A percentile compares a stretch with the other conserved stretches of the same genome.
Conservation (phyloP, 2,888 invertebrate species). For the Orthonevra nobilis region DNA sequence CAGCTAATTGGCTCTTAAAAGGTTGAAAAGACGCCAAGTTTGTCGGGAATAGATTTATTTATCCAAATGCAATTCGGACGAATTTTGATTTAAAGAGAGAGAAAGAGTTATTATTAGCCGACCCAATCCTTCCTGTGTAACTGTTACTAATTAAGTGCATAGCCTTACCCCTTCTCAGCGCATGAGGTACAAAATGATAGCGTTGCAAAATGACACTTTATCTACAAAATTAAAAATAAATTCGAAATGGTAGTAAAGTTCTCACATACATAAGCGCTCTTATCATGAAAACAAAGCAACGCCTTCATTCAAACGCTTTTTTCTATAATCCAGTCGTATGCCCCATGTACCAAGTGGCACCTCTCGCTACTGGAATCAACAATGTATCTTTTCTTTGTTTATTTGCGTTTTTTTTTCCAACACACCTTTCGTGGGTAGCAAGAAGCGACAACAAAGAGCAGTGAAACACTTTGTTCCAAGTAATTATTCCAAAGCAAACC, state of each 20-base stretch:
- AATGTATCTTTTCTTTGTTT: background rate
- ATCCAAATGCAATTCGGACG: no score
- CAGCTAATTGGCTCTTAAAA: no score
- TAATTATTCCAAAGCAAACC: conserved; percentile 68
- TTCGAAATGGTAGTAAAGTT: conserved; percentile 36
- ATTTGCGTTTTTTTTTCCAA: background rate
- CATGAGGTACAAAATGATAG: no score
- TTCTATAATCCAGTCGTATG: background rate
- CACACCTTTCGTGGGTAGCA: background rate
- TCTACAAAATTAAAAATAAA: conserved; percentile 30
- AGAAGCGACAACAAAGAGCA: conserved; percentile 48
- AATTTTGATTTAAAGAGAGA: no score
- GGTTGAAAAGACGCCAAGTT: no score
- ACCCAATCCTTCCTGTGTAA: no score
- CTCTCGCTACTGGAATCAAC: background rate
- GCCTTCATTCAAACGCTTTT: conserved; percentile 66
- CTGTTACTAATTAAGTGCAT: no score
- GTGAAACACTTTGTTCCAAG: conserved; percentile 71
- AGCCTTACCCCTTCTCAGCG: no score
- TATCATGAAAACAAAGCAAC: conserved; percentile 72
- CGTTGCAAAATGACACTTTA: no score
- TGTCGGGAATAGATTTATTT: no score
- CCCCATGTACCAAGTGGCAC: background rate
- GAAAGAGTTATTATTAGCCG: no score
- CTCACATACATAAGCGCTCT: conserved; percentile 48